Evolutionary conservation across 2,888 invertebrate genomes (phyloP).

Genomic region (Acronicta psi): DNA sequence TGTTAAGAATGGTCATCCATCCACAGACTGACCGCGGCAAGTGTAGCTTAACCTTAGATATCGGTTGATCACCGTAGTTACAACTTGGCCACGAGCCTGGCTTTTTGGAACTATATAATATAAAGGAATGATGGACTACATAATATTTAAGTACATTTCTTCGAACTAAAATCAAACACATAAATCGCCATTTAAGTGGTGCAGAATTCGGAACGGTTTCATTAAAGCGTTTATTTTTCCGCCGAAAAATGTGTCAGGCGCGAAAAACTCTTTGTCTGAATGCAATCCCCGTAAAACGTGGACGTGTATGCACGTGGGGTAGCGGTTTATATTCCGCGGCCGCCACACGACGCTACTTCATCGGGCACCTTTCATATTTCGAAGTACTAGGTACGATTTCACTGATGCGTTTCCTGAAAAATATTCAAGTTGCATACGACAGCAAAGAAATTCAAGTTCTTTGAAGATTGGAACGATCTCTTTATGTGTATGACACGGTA

Average conservation of each 20-base stretch:
- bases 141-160: no score
- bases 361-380: constrained; percentile 73
- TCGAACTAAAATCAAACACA: no score
- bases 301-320: constrained; percentile 56
- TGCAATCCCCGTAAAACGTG: constrained; percentile 81
- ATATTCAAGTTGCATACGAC: background rate
- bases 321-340: constrained; percentile 55
- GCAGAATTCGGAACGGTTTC: constrained; percentile 11
- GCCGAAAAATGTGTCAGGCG: constrained; percentile 21
- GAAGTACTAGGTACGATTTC: constrained; percentile 62
- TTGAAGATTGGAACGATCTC: background rate
- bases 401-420: constrained; percentile 8
- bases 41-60: no score
- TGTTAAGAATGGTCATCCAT: no score
- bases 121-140: no score
- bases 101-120: no score
- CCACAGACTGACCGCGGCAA: no score
- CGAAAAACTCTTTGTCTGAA: constrained; percentile 60
- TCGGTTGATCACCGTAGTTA: no score
- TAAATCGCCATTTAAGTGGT: no score
- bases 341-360: constrained; percentile 64
- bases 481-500: background rate
- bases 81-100: no score
- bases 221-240: constrained; percentile 31
- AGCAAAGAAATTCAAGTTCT: background rate